Base-by-base conservation (phyloP, 2,797 vertebrate species). In the Perodicticus potto region DNA sequence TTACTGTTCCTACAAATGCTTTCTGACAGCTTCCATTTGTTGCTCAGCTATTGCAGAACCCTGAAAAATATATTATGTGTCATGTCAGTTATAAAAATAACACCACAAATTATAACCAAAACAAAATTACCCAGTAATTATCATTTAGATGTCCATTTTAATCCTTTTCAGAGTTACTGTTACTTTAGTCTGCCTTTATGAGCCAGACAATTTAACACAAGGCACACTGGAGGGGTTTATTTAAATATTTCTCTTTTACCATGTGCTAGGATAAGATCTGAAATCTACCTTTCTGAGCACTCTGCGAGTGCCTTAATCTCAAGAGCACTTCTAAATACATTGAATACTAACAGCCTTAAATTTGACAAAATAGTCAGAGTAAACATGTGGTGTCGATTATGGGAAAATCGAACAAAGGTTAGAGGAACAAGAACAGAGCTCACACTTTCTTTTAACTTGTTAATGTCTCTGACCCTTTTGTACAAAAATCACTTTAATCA, bases 391-490 rank as follows among this genome's bases (percentile, higher is more conserved):
- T 98, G 99, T 98, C 99, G 99, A 99, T 99, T 99, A 99, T 53
- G 63, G 84, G 20, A 96, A 99, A 98, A 98, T 98, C 97, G 99
- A 97, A 70, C 98, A 98, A 98, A 99, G 98, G 99, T 99, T 99
- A 98, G 99, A 98, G 96, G 99, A 88, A 97, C 98, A 98, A 98
- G 96, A 98, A 98, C 97, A 97, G 95, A 99, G 98, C 99, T 99
- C 98, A 98, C 98, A 98, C 99, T 99, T 98, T 98, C 99, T 99
- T 99, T 98, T 98, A 99, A 99, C 99, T 99, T 99, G 98, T 97
- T 99, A 99, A 99, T 99, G 99, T 99, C 99, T 99, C 99, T 99
- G 99, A 99, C 99, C 99, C 98, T 98, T 99, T 98, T 97, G 98
- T 98, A 98, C 98, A 98, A 99, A 99, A 93, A 95, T 91, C 98